Percentiles rank a stretch among this genome's conserved stretches.
Conservation (phyloP, 2,888 invertebrate species). For the Nysson spinosus region DNA sequence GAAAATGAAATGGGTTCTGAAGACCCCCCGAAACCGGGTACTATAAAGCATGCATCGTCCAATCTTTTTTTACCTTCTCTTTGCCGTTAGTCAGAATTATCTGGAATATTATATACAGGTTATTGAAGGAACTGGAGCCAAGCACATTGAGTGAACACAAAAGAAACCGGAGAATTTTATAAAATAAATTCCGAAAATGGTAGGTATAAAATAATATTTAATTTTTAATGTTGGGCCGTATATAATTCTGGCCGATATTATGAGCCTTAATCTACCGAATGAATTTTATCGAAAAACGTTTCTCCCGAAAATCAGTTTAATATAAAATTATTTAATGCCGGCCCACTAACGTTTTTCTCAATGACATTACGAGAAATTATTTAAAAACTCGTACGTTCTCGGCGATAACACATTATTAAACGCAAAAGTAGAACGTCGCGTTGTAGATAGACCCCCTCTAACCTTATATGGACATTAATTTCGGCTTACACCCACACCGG, state of each 20-base stretch:
- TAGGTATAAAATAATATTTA: constrained; percentile 7
- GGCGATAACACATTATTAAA: neutral
- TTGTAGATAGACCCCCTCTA: constrained; percentile 34
- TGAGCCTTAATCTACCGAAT: neutral
- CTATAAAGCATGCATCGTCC: too few relatives aligned
- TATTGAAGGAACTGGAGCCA: constrained; percentile 18
- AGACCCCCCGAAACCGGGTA: too few relatives aligned
- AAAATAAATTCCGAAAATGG: constrained; percentile 36
- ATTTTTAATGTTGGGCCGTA: neutral
- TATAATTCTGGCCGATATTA: neutral
- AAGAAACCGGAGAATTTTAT: constrained; percentile 6
- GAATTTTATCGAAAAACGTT: neutral
- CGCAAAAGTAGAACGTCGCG: neutral
- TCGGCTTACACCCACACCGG: constrained; percentile 47
- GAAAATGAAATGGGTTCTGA: too few relatives aligned
- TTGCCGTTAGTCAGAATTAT: constrained; percentile 24
- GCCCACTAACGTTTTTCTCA: neutral
- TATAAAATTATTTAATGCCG: neutral
- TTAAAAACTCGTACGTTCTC: neutral
- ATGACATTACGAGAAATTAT: neutral
- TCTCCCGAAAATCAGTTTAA: neutral
- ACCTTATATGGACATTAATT: constrained; percentile 64
- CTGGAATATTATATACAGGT: constrained; percentile 43
- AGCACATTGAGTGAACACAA: constrained; percentile 22
- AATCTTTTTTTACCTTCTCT: too few relatives aligned